Base-by-base conservation (phyloP, 2,888 invertebrate genomes). In the Tachina grossa region DNA sequence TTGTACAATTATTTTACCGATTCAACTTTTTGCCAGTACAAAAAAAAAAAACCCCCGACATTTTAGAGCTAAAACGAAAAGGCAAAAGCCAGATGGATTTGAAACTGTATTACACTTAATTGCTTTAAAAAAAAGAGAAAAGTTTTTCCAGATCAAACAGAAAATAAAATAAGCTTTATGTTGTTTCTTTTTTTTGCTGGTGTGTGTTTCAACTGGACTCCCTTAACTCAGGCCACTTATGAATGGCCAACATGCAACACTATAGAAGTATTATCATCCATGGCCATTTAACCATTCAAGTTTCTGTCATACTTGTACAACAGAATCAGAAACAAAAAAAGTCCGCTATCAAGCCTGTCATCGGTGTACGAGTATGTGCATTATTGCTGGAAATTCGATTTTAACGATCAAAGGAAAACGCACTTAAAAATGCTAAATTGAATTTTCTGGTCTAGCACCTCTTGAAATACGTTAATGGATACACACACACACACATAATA, bases 371-470 rank as follows among this genome's bases (percentile, higher is more conserved):
- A 31, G 31, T 31, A 31, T 31, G 31, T 31, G 31, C 90, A 90
- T 91, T 90, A 90, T 89, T 90, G 90, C 88, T 88, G 89, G 84
- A 91, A 91, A 91, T 91, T 91, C 91, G 91, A 91, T 91, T 91
- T 91, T 90, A 89, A 89, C 89, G 91, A 91, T 91, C 92, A 92
- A 91, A 91, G 92, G 92, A 91, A 89, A 89, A 91, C 92, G 90
- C 92, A 91, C 91, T 91, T 91, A 89, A 91, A 91, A 91, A 90
- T 89, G 90, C 90, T 92, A 91, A 91, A 91, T 91, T 91, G 88
- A 92, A 91, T 91, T 91, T 92, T 89, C 89, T 89, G 91, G 90
- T 89, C 90, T 90, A 89, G 88, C 89, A 88, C 89, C 89, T 90
- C 89, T 85, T 84, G 74, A 80, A 87, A 69, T 31, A 61, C 22